These are phyloP conservation scores for Bombus waltoni DNA, from an alignment of 1,140 invertebrate genomes.

Conservation along the genomic window DNA sequence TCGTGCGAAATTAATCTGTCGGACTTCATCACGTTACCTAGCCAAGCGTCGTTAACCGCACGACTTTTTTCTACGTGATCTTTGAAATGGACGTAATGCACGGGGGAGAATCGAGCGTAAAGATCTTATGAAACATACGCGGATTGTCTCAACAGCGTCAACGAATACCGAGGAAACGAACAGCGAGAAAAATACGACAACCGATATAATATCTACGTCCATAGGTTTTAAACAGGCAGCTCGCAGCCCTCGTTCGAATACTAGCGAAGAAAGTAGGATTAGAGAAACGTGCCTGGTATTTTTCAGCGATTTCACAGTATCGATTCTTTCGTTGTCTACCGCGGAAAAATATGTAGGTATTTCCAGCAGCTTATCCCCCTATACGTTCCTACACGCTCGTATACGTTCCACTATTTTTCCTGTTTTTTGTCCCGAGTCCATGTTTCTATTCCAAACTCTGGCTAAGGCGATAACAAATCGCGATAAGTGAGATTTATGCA, in stretches of 20 bases:
- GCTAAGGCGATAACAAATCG: background rate
- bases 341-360: background rate
- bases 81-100: conserved; percentile 31
- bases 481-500: background rate
- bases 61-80: conserved; percentile 40
- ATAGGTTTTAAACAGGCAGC: conserved; percentile 42
- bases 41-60: background rate
- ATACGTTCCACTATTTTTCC: background rate
- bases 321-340: conserved; percentile 6
- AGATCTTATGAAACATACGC: conserved; percentile 51
- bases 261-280: conserved; percentile 40
- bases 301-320: conserved; percentile 55
- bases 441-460: too few relatives aligned
- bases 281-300: conserved; percentile 49
- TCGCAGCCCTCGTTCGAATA: conserved; percentile 13
- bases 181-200: conserved; percentile 23
- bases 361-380: background rate
- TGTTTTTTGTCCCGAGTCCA: background rate
- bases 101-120: conserved; percentile 35
- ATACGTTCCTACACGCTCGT: background rate
- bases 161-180: conserved; percentile 4
- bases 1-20: conserved; percentile 1
- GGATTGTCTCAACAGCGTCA: conserved; percentile 35
- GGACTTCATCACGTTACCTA: background rate
- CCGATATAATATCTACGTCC: conserved; percentile 45